Percentiles rank a stretch among this genome's conserved stretches.
phyloP scores from a whole-genome alignment of 2,797 vertebrate genomes.

The Rhinogobio ventralis region DNA sequence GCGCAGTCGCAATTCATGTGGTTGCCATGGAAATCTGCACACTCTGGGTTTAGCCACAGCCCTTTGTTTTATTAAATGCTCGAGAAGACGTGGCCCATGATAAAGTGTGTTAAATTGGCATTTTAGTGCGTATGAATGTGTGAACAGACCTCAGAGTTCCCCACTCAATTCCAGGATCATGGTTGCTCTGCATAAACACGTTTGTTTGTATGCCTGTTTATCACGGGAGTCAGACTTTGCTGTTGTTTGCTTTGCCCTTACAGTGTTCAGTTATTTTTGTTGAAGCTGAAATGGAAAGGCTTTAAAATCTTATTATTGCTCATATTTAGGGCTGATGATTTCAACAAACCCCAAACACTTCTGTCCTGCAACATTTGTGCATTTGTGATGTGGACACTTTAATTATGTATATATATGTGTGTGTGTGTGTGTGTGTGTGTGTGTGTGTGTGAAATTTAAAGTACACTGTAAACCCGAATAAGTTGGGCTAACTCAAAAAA shows the following conservation, averaged over 20 bases:
- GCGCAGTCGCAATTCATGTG: constrained; percentile 61
- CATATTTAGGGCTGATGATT: background rate
- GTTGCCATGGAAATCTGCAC: constrained; percentile 75
- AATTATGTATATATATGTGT: too few species aligned
- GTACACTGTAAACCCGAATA: too few species aligned
- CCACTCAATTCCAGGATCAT: constrained; percentile 53
- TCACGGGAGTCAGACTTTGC: background rate
- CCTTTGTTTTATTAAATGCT: constrained; percentile 71
- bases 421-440: too few species aligned
- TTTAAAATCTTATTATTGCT: background rate
- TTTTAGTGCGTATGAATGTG: background rate
- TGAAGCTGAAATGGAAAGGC: background rate
- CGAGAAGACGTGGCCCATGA: background rate
- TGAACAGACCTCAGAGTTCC: background rate
- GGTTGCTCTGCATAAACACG: background rate
- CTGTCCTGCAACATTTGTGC: background rate
- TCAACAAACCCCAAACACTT: background rate
- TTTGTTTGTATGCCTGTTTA: background rate
- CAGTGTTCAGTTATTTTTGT: background rate
- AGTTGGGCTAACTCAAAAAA: too few species aligned
- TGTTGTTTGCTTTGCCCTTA: background rate
- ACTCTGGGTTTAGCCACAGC: constrained; percentile 63
- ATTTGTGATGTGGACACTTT: background rate
- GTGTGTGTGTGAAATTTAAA: too few species aligned
- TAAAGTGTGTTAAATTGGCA: background rate